Conservation (phyloP, 1,140 invertebrate genomes). For the Zaprionus nigranus region DNA sequence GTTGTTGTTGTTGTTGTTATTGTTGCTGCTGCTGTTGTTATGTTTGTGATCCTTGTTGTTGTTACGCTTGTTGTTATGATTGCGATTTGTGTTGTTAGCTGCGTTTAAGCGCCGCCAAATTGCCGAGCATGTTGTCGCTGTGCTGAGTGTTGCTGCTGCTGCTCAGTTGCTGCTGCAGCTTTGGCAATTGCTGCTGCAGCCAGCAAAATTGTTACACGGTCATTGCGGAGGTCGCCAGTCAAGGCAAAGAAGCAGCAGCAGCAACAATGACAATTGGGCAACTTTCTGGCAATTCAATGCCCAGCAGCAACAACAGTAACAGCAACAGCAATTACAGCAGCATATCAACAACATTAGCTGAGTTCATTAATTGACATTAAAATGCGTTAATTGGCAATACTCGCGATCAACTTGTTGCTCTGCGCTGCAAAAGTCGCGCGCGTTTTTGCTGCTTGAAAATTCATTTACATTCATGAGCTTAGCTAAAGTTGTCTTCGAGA, state of each 20-base stretch:
- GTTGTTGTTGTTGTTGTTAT: constrained; percentile 12
- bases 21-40: constrained; percentile 7
- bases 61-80: constrained; percentile 3
- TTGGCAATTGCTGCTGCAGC: constrained; percentile 29
- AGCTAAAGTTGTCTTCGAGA: not conserved
- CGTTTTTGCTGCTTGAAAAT: not conserved
- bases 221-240: constrained; percentile 75
- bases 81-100: constrained; percentile 10
- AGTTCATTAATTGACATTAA: constrained; percentile 10
- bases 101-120: constrained; percentile 48
- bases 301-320: not conserved
- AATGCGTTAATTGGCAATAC: constrained; percentile 11
- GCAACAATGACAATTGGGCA: not conserved
- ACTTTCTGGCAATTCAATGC: not conserved
- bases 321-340: not conserved
- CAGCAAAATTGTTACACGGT: constrained; percentile 78
- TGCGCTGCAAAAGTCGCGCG: not conserved
- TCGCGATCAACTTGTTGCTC: constrained; percentile 44
- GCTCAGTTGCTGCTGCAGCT: constrained; percentile 20
- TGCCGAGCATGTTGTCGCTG: constrained; percentile 15
- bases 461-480: not conserved
- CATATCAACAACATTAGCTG: not conserved
- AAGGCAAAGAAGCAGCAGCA: constrained; percentile 43
- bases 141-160: constrained; percentile 40
- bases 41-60: not conserved